Evolutionary conservation across 2,113 vertebrate species (phyloP).

Genomic region (Trematocara nigrifrons): DNA sequence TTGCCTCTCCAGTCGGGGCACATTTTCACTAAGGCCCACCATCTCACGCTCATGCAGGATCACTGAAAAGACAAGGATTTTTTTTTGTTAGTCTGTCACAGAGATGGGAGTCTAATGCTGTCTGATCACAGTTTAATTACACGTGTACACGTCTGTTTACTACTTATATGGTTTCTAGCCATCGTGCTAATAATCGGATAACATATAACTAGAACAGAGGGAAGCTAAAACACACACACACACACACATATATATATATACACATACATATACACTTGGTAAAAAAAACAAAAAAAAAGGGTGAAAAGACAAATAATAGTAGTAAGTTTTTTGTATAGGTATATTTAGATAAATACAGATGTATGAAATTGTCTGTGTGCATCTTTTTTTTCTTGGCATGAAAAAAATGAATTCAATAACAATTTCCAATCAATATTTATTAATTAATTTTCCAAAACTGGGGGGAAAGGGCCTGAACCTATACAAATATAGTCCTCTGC

Average conservation of each 20-base stretch:
- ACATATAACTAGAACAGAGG: neutral
- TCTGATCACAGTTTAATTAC: neutral
- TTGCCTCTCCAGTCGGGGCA: slow-evolving; percentile 58
- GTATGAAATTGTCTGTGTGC: neutral
- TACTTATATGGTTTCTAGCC: neutral
- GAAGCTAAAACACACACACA: neutral
- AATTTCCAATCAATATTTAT: neutral
- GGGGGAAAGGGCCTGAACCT: neutral
- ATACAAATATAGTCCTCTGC: neutral
- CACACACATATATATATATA: accelerated
- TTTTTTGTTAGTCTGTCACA: neutral
- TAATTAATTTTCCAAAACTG: neutral
- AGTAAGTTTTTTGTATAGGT: neutral
- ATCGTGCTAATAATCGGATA: neutral
- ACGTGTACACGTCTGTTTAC: neutral
- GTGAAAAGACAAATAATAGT: neutral
- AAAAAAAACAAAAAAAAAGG: neutral
- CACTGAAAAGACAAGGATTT: slow-evolving; percentile 16
- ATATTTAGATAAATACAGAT: neutral
- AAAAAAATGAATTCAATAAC: neutral
- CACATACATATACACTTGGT: neutral
- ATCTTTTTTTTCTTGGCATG: neutral
- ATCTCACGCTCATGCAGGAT: slow-evolving; percentile 26
- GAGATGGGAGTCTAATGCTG: neutral
- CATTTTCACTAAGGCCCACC: slow-evolving; percentile 15